These are phyloP conservation scores for Cygnus buccinator DNA, from an alignment of 2,113 vertebrate genomes.

Conservation along the genomic window DNA sequence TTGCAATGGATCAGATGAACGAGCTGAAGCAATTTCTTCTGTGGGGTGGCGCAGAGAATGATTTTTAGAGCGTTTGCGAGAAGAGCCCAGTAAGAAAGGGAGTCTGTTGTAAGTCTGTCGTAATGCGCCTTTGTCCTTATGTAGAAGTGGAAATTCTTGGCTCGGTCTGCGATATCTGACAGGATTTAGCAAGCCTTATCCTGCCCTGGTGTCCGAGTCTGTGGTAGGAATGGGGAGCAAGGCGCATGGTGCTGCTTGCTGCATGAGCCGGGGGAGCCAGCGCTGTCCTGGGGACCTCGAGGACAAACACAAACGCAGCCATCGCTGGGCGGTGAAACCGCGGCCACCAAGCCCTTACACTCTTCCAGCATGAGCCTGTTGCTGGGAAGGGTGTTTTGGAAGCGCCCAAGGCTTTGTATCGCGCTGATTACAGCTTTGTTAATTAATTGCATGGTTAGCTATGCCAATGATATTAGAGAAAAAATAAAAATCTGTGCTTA, in stretches of 20 bases:
- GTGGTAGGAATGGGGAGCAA: neutral
- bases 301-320: neutral
- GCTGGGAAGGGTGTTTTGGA: neutral
- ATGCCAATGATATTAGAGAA: neutral
- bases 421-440: neutral
- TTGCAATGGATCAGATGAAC: neutral
- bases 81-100: neutral
- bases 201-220: neutral
- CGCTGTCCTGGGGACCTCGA: accelerated
- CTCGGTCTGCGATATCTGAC: neutral
- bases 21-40: neutral
- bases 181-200: neutral
- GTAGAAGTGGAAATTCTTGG: neutral
- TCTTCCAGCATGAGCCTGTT: neutral
- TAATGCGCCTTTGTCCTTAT: neutral
- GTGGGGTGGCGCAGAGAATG: neutral
- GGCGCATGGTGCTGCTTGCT: neutral
- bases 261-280: neutral
- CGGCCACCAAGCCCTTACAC: accelerated
- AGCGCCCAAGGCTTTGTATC: neutral
- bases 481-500: neutral
- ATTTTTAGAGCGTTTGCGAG: neutral
- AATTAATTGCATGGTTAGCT: constrained; percentile 3
- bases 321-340: neutral
- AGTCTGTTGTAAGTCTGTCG: neutral